Evolutionary conservation across 2,888 invertebrate species (phyloP), one percentile per base, ranked within the genome.

Genomic region (Molanna angustata): DNA sequence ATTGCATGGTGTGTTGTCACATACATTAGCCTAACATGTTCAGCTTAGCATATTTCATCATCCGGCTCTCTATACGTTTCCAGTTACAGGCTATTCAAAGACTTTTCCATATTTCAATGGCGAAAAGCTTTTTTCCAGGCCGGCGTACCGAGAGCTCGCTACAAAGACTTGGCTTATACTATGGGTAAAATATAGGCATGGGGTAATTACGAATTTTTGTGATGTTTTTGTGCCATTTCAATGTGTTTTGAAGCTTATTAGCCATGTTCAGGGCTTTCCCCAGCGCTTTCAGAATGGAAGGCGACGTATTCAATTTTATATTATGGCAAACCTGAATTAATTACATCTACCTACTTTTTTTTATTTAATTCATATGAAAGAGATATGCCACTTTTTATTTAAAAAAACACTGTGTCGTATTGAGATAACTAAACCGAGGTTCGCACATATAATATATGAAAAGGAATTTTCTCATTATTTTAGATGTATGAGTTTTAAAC

Each of bases 181-280:
- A 17, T 41, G 27, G 43, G 46, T 20, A 49, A 49, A 47, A 14
- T 42, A 32, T 35, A 41, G 48, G 20, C 52, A 42, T 49, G 41
- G 37, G 49, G 54, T 54, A 54, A 57, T 54, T 54, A 57, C 35
- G 52, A 54, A 42, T 52, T 45, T 54, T 56, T 47, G 49, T 43
- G 46, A 51, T 51, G 53, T 49, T 51, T 53, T 51, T 46, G 51
- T 43, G 39, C 47, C 3, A 20, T 52, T 41, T 17, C 49, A 47
- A 52, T 56, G 56, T 52, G 51, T 56, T 56, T 52, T 47, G 44
- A 48, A 52, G 56, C 56, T 56, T 56, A 56, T 56, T 56, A 56
- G 56, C 46, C 14, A 19, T 44, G 40, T 31, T 49, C 50, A 14
- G 20, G 21, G 21, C 48, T 53, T 49, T 31, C 33, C 21, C 22